Evolutionary conservation across 1,140 invertebrate species (phyloP).

Genomic region (Spodoptera frugiperda): DNA sequence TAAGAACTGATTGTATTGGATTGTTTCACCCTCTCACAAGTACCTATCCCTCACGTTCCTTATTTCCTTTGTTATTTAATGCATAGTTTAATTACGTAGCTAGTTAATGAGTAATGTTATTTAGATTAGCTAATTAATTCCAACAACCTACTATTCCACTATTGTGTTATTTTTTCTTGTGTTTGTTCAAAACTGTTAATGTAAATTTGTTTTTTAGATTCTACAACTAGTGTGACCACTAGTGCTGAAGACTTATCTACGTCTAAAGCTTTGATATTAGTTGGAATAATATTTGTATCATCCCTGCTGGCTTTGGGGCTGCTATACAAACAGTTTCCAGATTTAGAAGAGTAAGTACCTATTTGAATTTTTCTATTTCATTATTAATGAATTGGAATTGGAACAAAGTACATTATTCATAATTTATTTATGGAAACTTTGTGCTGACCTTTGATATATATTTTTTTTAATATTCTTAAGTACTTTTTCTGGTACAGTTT

Average conservation of each 20-base stretch:
- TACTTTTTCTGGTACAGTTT: too few relatives aligned
- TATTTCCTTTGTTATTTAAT: slow-evolving; percentile 39
- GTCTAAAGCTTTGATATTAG: slow-evolving; percentile 86
- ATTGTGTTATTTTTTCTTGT: neutral
- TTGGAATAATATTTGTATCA: slow-evolving; percentile 88
- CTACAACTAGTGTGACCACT: slow-evolving; percentile 40
- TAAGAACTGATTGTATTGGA: slow-evolving; percentile 63
- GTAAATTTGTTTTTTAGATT: slow-evolving; percentile 54
- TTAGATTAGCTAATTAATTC: slow-evolving; percentile 11
- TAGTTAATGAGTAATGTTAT: slow-evolving; percentile 1
- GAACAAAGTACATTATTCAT: too few relatives aligned
- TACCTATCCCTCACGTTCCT: slow-evolving; percentile 59
- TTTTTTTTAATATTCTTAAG: too few relatives aligned
- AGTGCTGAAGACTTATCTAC: slow-evolving; percentile 80
- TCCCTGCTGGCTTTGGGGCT: slow-evolving; percentile 88
- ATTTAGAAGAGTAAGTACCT: slow-evolving; percentile 92
- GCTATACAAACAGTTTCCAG: slow-evolving; percentile 92
- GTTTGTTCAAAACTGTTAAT: neutral
- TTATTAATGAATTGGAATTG: neutral
- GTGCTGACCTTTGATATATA: too few relatives aligned
- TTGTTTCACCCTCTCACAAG: slow-evolving; percentile 68
- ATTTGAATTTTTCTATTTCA: slow-evolving; percentile 23
- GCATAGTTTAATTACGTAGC: slow-evolving; percentile 39
- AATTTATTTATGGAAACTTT: too few relatives aligned
- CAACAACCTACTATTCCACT: neutral